Evolutionary conservation across 2,888 invertebrate species (phyloP), one percentile per base, ranked within the genome.

Genomic region (Eupithecia centaureata): DNA sequence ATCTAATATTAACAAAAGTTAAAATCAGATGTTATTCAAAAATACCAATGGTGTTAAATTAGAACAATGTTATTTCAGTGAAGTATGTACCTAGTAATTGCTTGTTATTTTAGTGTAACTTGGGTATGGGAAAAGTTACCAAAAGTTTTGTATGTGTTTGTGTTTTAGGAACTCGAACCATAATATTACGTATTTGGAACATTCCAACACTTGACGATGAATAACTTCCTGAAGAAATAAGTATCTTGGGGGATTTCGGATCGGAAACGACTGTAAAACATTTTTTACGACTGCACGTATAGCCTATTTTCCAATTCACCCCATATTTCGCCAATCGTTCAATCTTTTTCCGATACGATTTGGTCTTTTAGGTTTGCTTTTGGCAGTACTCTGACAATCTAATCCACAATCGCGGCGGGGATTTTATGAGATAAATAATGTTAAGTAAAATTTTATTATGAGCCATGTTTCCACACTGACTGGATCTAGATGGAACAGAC

Each of bases 1-100:
- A 83, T 88, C 89, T 89, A 89, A 88, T 86, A 88, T 89, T 88
- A 87, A 89, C 84, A 83, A 84, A 76, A 76, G 78, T 79, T 75
- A 73, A 76, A 82, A 80, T 82, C 82, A 81, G 77, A 78, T 76
- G 75, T 75, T 76, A 78, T 69, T 77, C 76, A 78, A 78, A 79
- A 75, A 78, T 74, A 74, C 60, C 61, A 69, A 69, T 72, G 70
- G 66, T 62, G 67, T 71, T 25, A 52, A 27, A 27, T 30, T 18
- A 56, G n/a, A 27, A n/a, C 65, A 61, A 35, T 71, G 64, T 68
- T 71, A 57, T 73, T 71, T 68, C 61, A 67, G 63, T 62, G 38
- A 60, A 67, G 68, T 66, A 61, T 65, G n/a, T n/a, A n/a, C n/a
- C n/a, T n/a, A n/a, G n/a, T n/a, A n/a, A 74, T 66, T 65, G 61